Evolutionary conservation across 2,888 invertebrate genomes (phyloP).

Genomic region (Caenorhabditis panamensis): DNA sequence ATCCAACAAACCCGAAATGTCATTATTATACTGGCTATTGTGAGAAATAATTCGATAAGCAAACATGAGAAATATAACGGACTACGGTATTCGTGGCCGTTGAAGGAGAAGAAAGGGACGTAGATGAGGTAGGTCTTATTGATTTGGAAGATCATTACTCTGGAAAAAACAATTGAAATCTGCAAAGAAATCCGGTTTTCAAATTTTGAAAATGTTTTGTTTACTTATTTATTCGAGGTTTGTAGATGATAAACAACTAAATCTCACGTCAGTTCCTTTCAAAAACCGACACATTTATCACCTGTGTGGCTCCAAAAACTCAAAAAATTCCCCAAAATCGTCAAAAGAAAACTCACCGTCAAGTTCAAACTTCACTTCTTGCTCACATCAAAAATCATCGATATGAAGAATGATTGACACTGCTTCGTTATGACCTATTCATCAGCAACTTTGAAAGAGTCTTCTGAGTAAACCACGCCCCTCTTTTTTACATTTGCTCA

Average conservation of each 20-base stretch:
- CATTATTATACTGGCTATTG: conserved; percentile 7
- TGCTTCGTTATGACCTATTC: no score
- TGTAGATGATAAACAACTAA: no score
- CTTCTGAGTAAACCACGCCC: not conserved
- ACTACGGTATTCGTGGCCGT: conserved; percentile 30
- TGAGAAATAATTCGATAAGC: conserved; percentile 1
- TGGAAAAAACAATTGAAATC: not conserved
- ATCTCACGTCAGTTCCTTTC: no score
- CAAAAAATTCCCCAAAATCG: no score
- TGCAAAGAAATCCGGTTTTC: no score
- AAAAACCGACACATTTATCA: not conserved
- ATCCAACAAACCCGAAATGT: conserved; percentile 11
- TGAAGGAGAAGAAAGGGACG: conserved; percentile 40
- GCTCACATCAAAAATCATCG: not conserved
- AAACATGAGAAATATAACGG: not conserved
- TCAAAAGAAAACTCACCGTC: no score
- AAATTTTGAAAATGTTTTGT: no score
- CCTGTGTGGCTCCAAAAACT: not conserved
- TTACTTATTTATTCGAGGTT: no score
- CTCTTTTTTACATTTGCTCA: not conserved
- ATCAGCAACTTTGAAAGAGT: no score
- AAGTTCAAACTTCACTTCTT: no score
- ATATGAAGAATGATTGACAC: no score
- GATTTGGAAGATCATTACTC: conserved; percentile 34
- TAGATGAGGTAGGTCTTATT: conserved; percentile 14